Conservation (phyloP, 23 tunicate species). For the Ascidia mentula region DNA sequence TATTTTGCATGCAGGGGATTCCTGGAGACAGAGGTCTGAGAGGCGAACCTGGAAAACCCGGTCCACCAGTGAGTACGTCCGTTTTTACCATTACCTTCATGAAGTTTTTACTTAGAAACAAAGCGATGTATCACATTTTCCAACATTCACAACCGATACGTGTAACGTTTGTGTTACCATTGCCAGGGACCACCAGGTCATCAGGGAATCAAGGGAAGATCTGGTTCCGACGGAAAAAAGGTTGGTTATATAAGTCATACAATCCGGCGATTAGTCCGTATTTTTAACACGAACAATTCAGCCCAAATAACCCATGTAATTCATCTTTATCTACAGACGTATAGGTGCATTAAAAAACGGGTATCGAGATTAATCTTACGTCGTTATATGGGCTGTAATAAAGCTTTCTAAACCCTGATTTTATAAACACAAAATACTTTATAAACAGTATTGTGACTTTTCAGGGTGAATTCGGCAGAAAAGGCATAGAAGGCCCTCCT, state of each 20-base stretch:
- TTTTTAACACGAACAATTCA: too few relatives aligned
- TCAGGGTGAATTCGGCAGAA: not conserved
- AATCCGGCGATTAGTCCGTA: too few relatives aligned
- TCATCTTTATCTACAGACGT: too few relatives aligned
- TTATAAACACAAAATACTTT: too few relatives aligned
- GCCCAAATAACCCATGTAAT: too few relatives aligned
- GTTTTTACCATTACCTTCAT: not conserved
- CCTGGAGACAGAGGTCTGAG: not conserved
- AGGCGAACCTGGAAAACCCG: not conserved
- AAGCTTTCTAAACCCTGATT: not conserved
- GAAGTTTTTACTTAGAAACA: too few relatives aligned
- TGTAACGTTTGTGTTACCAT: too few relatives aligned
- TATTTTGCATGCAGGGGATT: not conserved
- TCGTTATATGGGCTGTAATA: not conserved
- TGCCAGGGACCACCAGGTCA: not conserved
- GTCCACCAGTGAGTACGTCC: slow-evolving; percentile 9
- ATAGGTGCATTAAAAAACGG: too few relatives aligned
- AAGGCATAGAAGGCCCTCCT: not conserved
- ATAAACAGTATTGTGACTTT: not conserved
- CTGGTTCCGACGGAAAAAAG: not conserved
- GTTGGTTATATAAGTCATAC: too few relatives aligned
- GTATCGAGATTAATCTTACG: too few relatives aligned
- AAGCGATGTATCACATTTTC: too few relatives aligned
- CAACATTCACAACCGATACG: too few relatives aligned
- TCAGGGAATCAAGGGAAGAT: not conserved